A percentile compares a stretch with the other conserved stretches of the same genome.
Evolutionary conservation across 2,888 invertebrate genomes (phyloP).

Genomic region (Dastarcus helophoroides): DNA sequence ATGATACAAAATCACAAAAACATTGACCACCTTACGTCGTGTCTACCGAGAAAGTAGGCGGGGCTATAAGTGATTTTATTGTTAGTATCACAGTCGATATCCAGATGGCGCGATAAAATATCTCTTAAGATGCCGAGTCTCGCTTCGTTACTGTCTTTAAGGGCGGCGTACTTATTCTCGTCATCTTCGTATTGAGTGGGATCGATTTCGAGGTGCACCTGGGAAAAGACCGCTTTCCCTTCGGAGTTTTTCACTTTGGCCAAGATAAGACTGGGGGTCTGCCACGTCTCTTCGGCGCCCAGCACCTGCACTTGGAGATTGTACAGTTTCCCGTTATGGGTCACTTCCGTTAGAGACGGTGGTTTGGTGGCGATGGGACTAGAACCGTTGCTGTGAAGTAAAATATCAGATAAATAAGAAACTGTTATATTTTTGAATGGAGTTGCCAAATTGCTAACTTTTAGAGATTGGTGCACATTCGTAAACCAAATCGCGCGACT

Average conservation of each 20-base stretch:
- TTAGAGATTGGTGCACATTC: too few relatives aligned
- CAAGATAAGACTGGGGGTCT: slow-evolving; percentile 68
- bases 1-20: background rate
- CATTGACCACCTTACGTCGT: slow-evolving; percentile 50
- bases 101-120: slow-evolving; percentile 58
- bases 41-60: slow-evolving; percentile 69
- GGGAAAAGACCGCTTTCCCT: slow-evolving; percentile 71
- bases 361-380: slow-evolving; percentile 35
- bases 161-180: slow-evolving; percentile 44
- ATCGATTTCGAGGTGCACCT: slow-evolving; percentile 73
- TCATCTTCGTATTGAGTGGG: slow-evolving; percentile 55
- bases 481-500: too few relatives aligned
- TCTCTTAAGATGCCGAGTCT: slow-evolving; percentile 68
- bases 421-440: too few relatives aligned
- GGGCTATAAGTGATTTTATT: slow-evolving; percentile 42
- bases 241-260: slow-evolving; percentile 52
- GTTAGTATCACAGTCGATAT: slow-evolving; percentile 45
- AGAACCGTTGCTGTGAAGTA: slow-evolving; percentile 25
- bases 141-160: slow-evolving; percentile 54
- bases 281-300: slow-evolving; percentile 79
- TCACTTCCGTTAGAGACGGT: slow-evolving; percentile 33
- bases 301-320: slow-evolving; percentile 64
- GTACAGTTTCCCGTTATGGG: slow-evolving; percentile 47
- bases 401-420: background rate
- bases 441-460: too few relatives aligned